Conservation (phyloP, 30 jellyfish, hydroid and myxozoan genomes). For the Aurelia aurita region DNA sequence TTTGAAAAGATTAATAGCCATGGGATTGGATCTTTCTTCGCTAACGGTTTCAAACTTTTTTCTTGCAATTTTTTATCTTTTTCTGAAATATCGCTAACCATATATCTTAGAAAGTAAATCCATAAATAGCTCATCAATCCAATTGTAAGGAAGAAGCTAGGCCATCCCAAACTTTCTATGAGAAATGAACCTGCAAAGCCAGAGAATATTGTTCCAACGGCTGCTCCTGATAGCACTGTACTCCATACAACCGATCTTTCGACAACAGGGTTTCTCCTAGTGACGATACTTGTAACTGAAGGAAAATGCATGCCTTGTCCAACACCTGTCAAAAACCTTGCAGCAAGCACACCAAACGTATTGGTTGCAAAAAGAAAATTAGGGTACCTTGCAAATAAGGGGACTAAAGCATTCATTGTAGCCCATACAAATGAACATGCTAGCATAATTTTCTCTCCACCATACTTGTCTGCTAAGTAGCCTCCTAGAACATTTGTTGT, state of each 20-base stretch:
- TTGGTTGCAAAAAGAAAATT: constrained; percentile 60
- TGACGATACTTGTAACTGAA: constrained; percentile 78
- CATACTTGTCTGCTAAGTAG: constrained; percentile 91
- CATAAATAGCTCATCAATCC: constrained; percentile 80
- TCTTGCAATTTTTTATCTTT: constrained; percentile 13
- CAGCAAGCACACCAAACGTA: constrained; percentile 82
- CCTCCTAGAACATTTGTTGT: constrained; percentile 97
- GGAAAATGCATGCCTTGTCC: constrained; percentile 99
- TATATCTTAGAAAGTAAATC: constrained; percentile 57
- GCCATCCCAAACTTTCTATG: constrained; percentile 92
- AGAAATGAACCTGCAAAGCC: constrained; percentile 96
- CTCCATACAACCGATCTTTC: constrained; percentile 93
- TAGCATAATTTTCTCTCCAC: constrained; percentile 92
- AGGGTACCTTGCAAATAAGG: constrained; percentile 82
- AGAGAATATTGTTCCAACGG: constrained; percentile 91
- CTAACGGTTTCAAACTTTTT: constrained; percentile 13
- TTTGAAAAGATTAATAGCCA: constrained; percentile 78
- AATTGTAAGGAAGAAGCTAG: constrained; percentile 74
- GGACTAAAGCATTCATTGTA: constrained; percentile 75
- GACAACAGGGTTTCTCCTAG: constrained; percentile 76
- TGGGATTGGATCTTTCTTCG: constrained; percentile 79
- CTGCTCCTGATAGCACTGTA: constrained; percentile 89
- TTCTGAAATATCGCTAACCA: background rate
- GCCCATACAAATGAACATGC: constrained; percentile 84
- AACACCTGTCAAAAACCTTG: constrained; percentile 97